A percentile compares a stretch with the other conserved stretches of the same genome.
Conservation (phyloP, 1,140 invertebrate genomes). For the Lepidurus couesii region DNA sequence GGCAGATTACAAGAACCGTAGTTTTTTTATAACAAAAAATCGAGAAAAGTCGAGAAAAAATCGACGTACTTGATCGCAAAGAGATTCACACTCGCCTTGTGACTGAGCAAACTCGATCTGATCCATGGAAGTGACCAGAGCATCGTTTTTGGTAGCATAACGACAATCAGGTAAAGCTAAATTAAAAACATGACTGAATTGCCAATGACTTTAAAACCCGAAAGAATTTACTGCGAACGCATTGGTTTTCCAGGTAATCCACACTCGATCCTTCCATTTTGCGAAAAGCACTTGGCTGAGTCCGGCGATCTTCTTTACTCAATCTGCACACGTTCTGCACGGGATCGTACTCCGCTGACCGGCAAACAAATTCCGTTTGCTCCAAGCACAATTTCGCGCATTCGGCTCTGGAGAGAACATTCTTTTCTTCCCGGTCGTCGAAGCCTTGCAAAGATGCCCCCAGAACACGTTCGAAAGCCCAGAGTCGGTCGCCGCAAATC, state of each 20-base stretch:
- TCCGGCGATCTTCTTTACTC: conserved; percentile 49
- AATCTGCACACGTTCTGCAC: conserved; percentile 45
- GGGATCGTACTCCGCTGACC: conserved; percentile 49
- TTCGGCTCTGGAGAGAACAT: conserved; percentile 47
- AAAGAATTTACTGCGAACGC: conserved; percentile 42
- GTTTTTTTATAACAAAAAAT: too few species aligned
- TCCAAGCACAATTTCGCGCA: conserved; percentile 49
- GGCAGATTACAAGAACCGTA: conserved; percentile 37
- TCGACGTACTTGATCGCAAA: conserved; percentile 47
- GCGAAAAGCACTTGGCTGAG: conserved; percentile 49
- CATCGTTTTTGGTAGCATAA: conserved; percentile 44
- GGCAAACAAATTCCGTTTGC: conserved; percentile 48
- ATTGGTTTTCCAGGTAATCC: conserved; percentile 54
- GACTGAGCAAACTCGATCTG: conserved; percentile 48
- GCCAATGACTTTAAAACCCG: not conserved
- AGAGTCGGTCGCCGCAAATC: conserved; percentile 49
- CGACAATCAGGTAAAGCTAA: conserved; percentile 49
- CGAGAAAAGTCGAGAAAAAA: not conserved
- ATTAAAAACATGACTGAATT: conserved; percentile 28
- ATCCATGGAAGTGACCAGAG: conserved; percentile 48
- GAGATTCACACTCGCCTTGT: conserved; percentile 47
- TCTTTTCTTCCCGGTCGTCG: conserved; percentile 46
- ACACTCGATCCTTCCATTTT: conserved; percentile 43
- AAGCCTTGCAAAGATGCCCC: conserved; percentile 49
- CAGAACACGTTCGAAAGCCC: conserved; percentile 50